phyloP scores from a whole-genome alignment of 2,797 vertebrate genomes.

The Furcifer pardalis region DNA sequence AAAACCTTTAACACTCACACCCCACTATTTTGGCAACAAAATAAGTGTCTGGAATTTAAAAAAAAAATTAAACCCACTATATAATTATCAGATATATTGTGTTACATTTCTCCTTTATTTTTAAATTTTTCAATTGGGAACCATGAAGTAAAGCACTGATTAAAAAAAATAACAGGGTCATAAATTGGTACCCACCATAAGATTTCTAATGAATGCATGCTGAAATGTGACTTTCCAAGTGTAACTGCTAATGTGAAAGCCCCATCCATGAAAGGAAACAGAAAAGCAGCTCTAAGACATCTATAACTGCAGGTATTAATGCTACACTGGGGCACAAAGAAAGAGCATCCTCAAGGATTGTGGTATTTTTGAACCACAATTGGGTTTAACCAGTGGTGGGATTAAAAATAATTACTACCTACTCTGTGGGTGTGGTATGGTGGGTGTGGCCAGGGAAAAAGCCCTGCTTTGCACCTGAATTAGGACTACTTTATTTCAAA shows the following conservation, averaged over 20 bases:
- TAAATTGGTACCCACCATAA: not conserved
- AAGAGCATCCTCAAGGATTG: too few species aligned
- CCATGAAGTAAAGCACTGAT: not conserved
- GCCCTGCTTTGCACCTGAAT: too few species aligned
- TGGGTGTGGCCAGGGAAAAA: too few species aligned
- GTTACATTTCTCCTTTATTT: not conserved
- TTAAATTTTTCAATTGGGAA: not conserved
- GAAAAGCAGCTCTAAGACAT: not conserved
- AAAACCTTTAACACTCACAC: not conserved
- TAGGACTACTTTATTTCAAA: too few species aligned
- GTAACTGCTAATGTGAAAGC: not conserved
- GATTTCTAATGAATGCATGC: not conserved
- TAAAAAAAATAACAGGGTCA: not conserved
- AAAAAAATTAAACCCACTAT: not conserved
- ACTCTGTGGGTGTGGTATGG: too few species aligned
- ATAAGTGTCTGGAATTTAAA: not conserved
- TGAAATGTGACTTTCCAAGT: not conserved
- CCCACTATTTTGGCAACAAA: not conserved
- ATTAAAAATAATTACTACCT: too few species aligned
- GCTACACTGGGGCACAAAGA: too few species aligned
- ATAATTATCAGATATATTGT: not conserved
- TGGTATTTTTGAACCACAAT: too few species aligned
- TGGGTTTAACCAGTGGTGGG: too few species aligned
- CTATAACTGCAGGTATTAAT: not conserved
- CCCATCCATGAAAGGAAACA: not conserved